Evolutionary conservation across 2,113 vertebrate species (phyloP).

Genomic region (Peromyscus leucopus): DNA sequence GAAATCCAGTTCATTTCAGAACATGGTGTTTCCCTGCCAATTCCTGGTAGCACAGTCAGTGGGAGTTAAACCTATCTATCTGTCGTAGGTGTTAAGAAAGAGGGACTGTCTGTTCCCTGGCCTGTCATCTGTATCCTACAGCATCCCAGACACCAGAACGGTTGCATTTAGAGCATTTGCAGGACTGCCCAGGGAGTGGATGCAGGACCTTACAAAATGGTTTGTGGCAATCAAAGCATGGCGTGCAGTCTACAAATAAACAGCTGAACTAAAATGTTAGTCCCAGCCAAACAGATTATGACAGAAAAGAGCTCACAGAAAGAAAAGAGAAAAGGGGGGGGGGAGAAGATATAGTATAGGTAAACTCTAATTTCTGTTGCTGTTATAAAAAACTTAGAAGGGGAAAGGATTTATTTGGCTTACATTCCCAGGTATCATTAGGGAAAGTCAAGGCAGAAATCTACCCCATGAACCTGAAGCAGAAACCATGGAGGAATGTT

Average conservation of each 20-base stretch:
- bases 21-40: not conserved
- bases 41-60: not conserved
- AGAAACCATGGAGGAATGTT: not conserved
- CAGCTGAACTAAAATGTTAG: conserved; percentile 13
- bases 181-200: fast-evolving
- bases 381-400: not conserved
- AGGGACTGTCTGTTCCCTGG: not conserved
- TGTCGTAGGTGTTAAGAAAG: not conserved
- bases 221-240: not conserved
- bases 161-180: not conserved
- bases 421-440: not conserved
- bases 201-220: not conserved
- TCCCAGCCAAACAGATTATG: not conserved
- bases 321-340: not conserved
- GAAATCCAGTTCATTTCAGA: not conserved
- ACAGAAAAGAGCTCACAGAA: not conserved
- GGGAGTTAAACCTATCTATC: not conserved
- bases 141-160: not conserved
- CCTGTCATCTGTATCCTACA: not conserved
- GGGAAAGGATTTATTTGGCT: not conserved
- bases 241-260: not conserved
- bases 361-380: too few species aligned
- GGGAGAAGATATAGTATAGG: not conserved
- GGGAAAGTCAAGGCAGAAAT: not conserved
- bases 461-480: not conserved